Conservation (phyloP, 2,113 vertebrate genomes). For the Pelvicachromis taeniatus region DNA sequence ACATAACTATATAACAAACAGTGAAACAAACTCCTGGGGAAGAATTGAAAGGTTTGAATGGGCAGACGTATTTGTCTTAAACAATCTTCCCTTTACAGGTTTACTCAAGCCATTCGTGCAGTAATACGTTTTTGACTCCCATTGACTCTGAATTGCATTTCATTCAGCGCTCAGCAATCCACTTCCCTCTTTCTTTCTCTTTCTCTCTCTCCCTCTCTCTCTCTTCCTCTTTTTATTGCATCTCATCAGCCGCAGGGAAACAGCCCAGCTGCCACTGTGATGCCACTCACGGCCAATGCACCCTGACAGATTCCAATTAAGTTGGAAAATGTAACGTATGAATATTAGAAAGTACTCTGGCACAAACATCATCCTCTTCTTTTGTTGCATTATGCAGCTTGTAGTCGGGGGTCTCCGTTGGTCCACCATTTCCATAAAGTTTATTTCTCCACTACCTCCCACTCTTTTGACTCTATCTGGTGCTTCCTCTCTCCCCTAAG, state of each 20-base stretch:
- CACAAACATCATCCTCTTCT: constrained; percentile 67
- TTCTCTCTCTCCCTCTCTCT: neutral
- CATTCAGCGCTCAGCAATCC: constrained; percentile 43
- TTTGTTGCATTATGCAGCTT: constrained; percentile 66
- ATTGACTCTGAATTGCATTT: constrained; percentile 68
- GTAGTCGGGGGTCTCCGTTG: constrained; percentile 41
- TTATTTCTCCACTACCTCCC: constrained; percentile 7
- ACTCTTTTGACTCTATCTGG: constrained; percentile 1
- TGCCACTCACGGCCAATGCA: constrained; percentile 61
- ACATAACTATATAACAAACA: neutral
- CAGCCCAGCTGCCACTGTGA: constrained; percentile 56
- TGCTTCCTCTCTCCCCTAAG: constrained; percentile 12
- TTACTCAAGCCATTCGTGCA: constrained; percentile 47
- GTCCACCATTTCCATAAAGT: constrained; percentile 57
- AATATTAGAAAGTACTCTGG: constrained; percentile 68
- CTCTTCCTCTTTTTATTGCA: constrained; percentile 59
- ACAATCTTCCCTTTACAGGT: constrained; percentile 47
- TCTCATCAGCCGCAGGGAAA: constrained; percentile 58
- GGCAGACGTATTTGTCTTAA: constrained; percentile 40
- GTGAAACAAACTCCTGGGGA: constrained; percentile 7
- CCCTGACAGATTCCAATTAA: constrained; percentile 75
- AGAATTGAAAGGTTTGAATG: constrained; percentile 9
- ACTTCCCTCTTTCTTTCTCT: neutral
- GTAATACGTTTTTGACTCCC: constrained; percentile 67
- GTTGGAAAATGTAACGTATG: constrained; percentile 68